Evolutionary conservation across 2,113 vertebrate species (phyloP).

Genomic region (Petromus typicus): DNA sequence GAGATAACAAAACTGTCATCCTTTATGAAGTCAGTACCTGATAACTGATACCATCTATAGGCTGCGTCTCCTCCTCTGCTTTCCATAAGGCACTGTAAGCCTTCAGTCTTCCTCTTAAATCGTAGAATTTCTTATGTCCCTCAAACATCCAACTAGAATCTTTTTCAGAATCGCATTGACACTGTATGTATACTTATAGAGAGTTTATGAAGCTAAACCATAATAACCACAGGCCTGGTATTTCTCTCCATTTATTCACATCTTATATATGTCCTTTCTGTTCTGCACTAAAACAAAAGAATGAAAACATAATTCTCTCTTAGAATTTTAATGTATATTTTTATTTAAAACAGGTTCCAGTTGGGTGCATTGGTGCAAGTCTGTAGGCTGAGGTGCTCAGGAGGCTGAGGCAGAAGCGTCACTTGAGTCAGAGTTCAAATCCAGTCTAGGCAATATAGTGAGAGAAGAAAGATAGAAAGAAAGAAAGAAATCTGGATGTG

Average conservation of each 20-base stretch:
- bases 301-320: background rate
- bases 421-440: background rate
- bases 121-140: conserved; percentile 9
- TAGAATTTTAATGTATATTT: background rate
- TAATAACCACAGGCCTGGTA: background rate
- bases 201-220: background rate
- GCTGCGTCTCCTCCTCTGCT: background rate
- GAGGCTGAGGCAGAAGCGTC: background rate
- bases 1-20: background rate
- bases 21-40: background rate
- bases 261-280: conserved; percentile 7
- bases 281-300: background rate
- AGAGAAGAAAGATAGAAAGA: background rate
- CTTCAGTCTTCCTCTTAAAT: background rate
- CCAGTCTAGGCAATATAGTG: background rate
- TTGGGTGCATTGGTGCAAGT: fast-evolving
- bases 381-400: background rate
- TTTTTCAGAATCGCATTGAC: background rate
- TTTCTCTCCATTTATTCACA: background rate
- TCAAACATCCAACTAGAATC: conserved; percentile 22
- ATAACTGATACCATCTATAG: background rate
- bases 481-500: background rate
- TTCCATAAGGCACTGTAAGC: background rate
- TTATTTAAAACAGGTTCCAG: conserved; percentile 8
- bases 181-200: background rate